phyloP scores from a whole-genome alignment of 2,888 invertebrate genomes.

The Halictus ligatus region DNA sequence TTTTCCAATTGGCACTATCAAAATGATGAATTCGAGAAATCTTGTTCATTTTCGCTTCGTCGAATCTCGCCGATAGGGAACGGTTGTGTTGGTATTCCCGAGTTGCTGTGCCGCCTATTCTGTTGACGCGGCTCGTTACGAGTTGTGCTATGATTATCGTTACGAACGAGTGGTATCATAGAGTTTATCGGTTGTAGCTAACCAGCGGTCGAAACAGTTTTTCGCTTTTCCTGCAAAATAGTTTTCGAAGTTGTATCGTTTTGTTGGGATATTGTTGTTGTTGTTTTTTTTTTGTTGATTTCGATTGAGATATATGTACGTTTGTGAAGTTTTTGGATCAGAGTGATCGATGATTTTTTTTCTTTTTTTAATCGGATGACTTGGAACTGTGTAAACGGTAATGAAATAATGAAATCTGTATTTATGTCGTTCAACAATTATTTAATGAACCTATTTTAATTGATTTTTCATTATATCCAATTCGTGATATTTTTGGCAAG shows the following conservation, averaged over 20 bases:
- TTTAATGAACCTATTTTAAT: not conserved
- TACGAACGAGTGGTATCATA: not conserved
- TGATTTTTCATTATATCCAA: not conserved
- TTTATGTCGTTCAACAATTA: not conserved
- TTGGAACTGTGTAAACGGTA: too few species aligned
- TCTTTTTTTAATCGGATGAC: not conserved
- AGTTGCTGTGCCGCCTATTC: not conserved
- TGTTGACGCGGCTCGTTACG: not conserved
- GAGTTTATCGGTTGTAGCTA: not conserved
- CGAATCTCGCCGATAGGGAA: not conserved
- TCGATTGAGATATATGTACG: not conserved
- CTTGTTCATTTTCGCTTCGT: not conserved
- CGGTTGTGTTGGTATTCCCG: not conserved
- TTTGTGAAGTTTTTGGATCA: not conserved
- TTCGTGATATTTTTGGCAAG: too few species aligned
- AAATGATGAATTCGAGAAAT: not conserved
- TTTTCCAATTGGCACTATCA: not conserved
- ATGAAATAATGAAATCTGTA: not conserved
- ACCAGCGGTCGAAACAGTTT: not conserved
- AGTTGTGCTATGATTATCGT: not conserved
- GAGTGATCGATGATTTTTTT: not conserved
- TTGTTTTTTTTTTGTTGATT: not conserved
- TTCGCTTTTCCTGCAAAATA: not conserved
- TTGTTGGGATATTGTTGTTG: not conserved
- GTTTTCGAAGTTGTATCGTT: not conserved